phyloP scores from a whole-genome alignment of 2,113 vertebrate genomes.

The Pampusana beccarii region DNA sequence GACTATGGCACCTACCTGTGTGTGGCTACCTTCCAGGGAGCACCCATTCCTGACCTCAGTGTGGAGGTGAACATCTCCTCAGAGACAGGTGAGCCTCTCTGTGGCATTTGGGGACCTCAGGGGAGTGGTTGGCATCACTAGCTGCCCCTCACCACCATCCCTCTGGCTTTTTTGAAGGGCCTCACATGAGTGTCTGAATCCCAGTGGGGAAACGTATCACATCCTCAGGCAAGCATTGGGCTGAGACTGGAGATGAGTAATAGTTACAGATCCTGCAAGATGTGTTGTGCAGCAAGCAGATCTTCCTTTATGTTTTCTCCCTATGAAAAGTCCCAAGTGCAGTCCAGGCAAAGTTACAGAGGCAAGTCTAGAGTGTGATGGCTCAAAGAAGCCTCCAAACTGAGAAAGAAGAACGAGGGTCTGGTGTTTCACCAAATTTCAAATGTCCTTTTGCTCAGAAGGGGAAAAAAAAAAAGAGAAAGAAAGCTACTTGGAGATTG shows the following conservation, averaged over 20 bases:
- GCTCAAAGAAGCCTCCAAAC: neutral
- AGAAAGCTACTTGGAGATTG: neutral
- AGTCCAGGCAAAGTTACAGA: neutral
- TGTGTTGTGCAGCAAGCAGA: neutral
- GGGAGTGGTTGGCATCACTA: neutral
- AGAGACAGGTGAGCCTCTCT: constrained; percentile 86
- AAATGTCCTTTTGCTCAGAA: neutral
- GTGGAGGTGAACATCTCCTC: constrained; percentile 97
- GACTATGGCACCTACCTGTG: constrained; percentile 96
- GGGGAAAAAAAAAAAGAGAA: too few species aligned
- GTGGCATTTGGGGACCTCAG: neutral
- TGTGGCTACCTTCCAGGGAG: constrained; percentile 88
- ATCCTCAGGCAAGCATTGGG: neutral
- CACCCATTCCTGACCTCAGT: constrained; percentile 87
- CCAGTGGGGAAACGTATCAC: neutral
- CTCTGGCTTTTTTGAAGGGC: neutral
- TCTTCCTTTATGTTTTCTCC: neutral
- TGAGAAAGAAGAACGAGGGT: neutral
- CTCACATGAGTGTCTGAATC: neutral
- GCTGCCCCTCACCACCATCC: neutral
- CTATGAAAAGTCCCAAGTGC: neutral
- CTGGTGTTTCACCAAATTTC: neutral
- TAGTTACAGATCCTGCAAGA: neutral
- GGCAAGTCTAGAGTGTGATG: neutral
- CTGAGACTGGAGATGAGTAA: neutral